A percentile compares a stretch with the other conserved stretches of the same genome.
phyloP scores from a whole-genome alignment of 53 echinoderm and acorn worm species.

The Paracentrotus lividus region DNA sequence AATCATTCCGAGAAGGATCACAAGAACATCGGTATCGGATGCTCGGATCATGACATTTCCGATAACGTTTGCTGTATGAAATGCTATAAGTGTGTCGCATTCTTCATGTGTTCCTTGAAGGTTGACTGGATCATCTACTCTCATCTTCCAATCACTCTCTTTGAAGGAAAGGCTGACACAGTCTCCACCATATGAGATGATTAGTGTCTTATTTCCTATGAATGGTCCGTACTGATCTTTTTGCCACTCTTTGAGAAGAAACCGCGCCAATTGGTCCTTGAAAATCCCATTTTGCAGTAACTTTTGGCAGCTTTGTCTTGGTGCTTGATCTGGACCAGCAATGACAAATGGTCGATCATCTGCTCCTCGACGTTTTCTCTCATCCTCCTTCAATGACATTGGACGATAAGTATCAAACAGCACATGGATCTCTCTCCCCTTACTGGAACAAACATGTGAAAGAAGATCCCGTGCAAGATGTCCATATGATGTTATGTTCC shows the following conservation, averaged over 20 bases:
- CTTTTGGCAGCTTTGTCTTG: conserved; percentile 74
- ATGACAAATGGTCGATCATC: conserved; percentile 76
- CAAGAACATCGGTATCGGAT: conserved; percentile 79
- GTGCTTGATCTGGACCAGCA: conserved; percentile 77
- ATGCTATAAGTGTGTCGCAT: conserved; percentile 75
- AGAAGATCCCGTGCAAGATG: conserved; percentile 40
- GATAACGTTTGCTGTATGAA: conserved; percentile 60
- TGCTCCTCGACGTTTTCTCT: conserved; percentile 79
- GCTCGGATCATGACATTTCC: conserved; percentile 75
- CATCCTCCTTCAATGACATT: conserved; percentile 78
- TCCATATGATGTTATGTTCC: conserved; percentile 77
- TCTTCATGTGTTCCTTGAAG: conserved; percentile 78
- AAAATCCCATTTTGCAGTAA: conserved; percentile 74
- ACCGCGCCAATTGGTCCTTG: conserved; percentile 77
- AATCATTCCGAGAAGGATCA: conserved; percentile 72
- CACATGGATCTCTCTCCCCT: not conserved
- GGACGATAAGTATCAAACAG: conserved; percentile 59
- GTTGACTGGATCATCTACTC: conserved; percentile 55
- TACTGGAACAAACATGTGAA: not conserved
- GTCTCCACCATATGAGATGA: conserved; percentile 73
- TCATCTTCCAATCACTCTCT: conserved; percentile 69
- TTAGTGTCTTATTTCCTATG: conserved; percentile 66
- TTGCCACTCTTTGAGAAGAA: conserved; percentile 75
- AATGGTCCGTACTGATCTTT: conserved; percentile 67
- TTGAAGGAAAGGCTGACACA: conserved; percentile 65